A percentile compares a stretch with the other conserved stretches of the same genome.
phyloP scores from a whole-genome alignment of 2,113 vertebrate genomes.

The Orientallactaga bullata region DNA sequence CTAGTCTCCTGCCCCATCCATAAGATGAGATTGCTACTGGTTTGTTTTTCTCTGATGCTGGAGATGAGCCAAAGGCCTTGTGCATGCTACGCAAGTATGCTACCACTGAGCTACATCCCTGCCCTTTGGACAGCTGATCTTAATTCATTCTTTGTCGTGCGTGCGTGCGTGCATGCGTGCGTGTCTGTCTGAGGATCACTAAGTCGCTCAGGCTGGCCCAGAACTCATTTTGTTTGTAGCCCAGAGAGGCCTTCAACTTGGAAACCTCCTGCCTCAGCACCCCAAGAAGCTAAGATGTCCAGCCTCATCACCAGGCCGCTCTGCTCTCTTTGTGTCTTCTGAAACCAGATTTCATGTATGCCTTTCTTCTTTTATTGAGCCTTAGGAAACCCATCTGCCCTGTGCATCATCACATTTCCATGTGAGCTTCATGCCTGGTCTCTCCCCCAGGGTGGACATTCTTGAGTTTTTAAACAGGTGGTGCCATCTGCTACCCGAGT shows the following conservation, averaged over 20 bases:
- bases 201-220: not conserved
- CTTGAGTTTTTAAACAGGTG: not conserved
- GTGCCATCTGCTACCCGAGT: not conserved
- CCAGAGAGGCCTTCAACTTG: not conserved
- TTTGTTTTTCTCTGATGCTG: not conserved
- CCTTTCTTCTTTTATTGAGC: not conserved
- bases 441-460: not conserved
- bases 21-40: not conserved
- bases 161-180: not conserved
- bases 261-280: not conserved
- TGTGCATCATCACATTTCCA: not conserved
- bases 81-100: not conserved
- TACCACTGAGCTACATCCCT: not conserved
- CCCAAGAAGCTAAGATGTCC: not conserved
- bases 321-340: not conserved
- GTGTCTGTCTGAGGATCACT: not conserved
- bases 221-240: not conserved
- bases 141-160: not conserved
- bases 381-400: not conserved
- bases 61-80: not conserved
- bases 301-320: not conserved
- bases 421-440: too few species aligned
- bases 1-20: fast-evolving
- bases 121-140: not conserved
- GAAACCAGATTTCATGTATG: not conserved